Evolutionary conservation across 2,888 invertebrate genomes (phyloP).

Genomic region (Dione juno): DNA sequence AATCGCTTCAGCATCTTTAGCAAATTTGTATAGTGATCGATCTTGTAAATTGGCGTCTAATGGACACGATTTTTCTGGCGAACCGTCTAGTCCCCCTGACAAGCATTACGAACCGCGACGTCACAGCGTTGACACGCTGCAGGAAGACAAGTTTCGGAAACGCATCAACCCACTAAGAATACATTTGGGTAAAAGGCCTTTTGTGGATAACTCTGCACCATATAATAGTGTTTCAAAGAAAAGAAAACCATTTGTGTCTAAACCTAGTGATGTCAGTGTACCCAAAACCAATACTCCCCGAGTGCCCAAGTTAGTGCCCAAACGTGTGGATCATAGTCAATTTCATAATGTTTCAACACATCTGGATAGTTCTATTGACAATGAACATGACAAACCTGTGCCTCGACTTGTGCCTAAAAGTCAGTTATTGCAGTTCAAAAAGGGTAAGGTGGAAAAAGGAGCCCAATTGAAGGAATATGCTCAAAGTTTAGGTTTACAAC

Average conservation of each 20-base stretch:
- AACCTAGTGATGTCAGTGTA: conserved; percentile 64
- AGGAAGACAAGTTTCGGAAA: conserved; percentile 69
- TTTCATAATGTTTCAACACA: conserved; percentile 71
- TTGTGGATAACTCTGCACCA: conserved; percentile 73
- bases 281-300: conserved; percentile 58
- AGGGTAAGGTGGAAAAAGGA: conserved; percentile 73
- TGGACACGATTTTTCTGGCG: conserved; percentile 66
- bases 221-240: conserved; percentile 68
- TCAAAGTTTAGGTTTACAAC: conserved; percentile 88
- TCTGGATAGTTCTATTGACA: conserved; percentile 58
- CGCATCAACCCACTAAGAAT: conserved; percentile 77
- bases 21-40: conserved; percentile 69
- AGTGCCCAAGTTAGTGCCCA: conserved; percentile 74
- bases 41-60: conserved; percentile 70
- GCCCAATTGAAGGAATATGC: conserved; percentile 85
- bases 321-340: conserved; percentile 62
- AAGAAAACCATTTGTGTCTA: conserved; percentile 63
- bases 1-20: conserved; percentile 64
- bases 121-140: conserved; percentile 56
- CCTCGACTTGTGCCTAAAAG: conserved; percentile 79
- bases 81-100: conserved; percentile 49
- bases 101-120: conserved; percentile 58
- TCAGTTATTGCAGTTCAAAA: conserved; percentile 74
- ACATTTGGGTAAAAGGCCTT: conserved; percentile 78
- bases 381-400: conserved; percentile 75